A percentile compares a stretch with the other conserved stretches of the same genome.
These are phyloP conservation scores for Plotosus lineatus DNA, from an alignment of 2,113 vertebrate genomes.

Conservation along the genomic window DNA sequence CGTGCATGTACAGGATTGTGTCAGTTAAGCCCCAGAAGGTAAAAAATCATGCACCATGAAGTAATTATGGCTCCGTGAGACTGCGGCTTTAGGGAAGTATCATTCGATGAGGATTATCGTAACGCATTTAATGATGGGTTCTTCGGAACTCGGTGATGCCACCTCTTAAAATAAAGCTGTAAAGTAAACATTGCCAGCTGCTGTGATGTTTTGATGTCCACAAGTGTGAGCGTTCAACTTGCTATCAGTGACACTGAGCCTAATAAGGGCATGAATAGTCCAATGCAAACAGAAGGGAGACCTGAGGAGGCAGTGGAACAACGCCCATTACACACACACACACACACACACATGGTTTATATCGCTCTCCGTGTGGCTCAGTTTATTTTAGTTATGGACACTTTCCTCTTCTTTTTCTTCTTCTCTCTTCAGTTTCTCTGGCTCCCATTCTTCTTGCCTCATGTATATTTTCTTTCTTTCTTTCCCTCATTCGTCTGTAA, in stretches of 20 bases:
- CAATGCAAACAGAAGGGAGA: slow-evolving; percentile 62
- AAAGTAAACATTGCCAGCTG: slow-evolving; percentile 36
- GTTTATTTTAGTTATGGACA: neutral
- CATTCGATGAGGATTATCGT: neutral
- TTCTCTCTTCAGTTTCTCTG: slow-evolving; percentile 6
- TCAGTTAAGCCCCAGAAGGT: too few species aligned
- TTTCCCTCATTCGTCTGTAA: neutral
- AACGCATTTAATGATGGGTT: neutral
- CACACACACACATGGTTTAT: neutral
- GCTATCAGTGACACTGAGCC: slow-evolving; percentile 66
- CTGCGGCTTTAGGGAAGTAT: too few species aligned
- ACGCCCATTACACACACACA: slow-evolving; percentile 50
- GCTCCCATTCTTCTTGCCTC: neutral
- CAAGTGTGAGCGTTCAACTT: slow-evolving; percentile 53
- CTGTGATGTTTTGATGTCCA: slow-evolving; percentile 39
- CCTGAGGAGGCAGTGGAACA: slow-evolving; percentile 54
- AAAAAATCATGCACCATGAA: too few species aligned
- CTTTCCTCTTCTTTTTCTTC: neutral
- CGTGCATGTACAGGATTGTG: too few species aligned
- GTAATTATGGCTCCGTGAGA: too few species aligned
- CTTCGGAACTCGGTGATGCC: neutral
- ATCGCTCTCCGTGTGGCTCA: neutral
- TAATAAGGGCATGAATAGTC: slow-evolving; percentile 72
- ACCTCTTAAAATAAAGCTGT: slow-evolving; percentile 9
- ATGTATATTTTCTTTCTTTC: neutral